Conservation (phyloP, 2,113 vertebrate species). For the Anser brachyrhynchus region DNA sequence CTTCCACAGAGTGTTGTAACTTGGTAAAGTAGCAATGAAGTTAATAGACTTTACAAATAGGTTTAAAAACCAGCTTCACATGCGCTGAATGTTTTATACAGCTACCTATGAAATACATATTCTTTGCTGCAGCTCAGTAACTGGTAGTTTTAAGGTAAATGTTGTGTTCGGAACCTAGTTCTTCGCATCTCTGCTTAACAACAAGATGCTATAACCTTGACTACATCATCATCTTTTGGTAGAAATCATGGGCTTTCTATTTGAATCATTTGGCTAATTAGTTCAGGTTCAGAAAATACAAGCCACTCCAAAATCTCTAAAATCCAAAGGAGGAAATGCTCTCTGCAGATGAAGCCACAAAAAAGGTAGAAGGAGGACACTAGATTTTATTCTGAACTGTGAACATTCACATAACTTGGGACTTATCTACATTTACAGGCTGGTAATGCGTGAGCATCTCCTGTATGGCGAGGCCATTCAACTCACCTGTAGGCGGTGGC, state of each 20-base stretch:
- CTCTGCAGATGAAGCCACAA: not conserved
- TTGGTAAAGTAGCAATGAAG: not conserved
- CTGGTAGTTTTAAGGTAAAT: not conserved
- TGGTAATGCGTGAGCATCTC: not conserved
- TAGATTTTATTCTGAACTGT: not conserved
- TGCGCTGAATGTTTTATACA: not conserved
- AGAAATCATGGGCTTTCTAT: not conserved
- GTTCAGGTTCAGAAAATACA: not conserved
- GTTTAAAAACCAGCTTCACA: not conserved
- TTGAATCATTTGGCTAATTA: not conserved
- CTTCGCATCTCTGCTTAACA: not conserved
- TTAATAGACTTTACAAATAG: not conserved
- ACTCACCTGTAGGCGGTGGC: constrained; percentile 72
- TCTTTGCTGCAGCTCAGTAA: not conserved
- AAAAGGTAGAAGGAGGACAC: not conserved
- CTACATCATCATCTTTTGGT: not conserved
- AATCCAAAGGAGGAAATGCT: not conserved
- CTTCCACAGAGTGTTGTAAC: not conserved
- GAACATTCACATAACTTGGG: not conserved
- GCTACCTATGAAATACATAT: not conserved
- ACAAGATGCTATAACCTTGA: not conserved
- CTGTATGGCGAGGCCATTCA: not conserved
- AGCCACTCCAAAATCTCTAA: not conserved
- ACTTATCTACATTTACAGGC: not conserved
- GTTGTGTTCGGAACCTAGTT: not conserved